Evolutionary conservation across 2,888 invertebrate species (phyloP), one percentile per base, ranked within the genome.

Genomic region (Lasioglossum marginatum): DNA sequence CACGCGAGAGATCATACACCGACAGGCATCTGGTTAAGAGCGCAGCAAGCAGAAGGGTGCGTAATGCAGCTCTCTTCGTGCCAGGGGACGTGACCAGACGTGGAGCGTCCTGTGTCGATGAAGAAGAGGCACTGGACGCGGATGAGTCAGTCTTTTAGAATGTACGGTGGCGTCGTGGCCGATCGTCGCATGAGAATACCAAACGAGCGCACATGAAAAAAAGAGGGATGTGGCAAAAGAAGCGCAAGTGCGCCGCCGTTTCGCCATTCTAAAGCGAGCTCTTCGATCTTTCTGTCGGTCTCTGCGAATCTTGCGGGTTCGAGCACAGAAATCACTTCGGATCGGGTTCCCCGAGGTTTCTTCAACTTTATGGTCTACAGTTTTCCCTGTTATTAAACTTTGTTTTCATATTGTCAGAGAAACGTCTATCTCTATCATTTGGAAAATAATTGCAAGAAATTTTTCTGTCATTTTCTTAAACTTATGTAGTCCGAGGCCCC

Each of bases 61-160:
- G 92, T 91, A 93, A 91, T 92, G 93, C 92, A 88, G 90, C 90
- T 89, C 90, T 89, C 87, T 81, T 82, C 84, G 91, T 87, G 89
- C 83, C 87, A 83, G 81, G 88, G 87, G 82, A 93, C 93, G 93
- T 93, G 93, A 93, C 93, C 93, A 93, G 93, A 93, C 93, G 89
- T 79, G 77, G 86, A 82, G 93, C 91, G 91, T 91, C 91, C 91
- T 91, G 92, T 85, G 88, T 92, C 93, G 92, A 92, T 91, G 91
- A 91, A 91, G 90, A 91, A 91, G 87, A 91, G 92, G 77, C 87
- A 90, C 88, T 89, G 90, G 86, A 83, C 90, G 79, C 88, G 91
- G 87, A 91, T 93, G 93, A 93, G 89, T 93, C 93, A 92, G 89
- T 88, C 89, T 89, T 89, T 93, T 92, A 91, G 91, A 91, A 93